Base-by-base conservation (phyloP, 2,888 invertebrate genomes). In the Choreutis nemorana region DNA sequence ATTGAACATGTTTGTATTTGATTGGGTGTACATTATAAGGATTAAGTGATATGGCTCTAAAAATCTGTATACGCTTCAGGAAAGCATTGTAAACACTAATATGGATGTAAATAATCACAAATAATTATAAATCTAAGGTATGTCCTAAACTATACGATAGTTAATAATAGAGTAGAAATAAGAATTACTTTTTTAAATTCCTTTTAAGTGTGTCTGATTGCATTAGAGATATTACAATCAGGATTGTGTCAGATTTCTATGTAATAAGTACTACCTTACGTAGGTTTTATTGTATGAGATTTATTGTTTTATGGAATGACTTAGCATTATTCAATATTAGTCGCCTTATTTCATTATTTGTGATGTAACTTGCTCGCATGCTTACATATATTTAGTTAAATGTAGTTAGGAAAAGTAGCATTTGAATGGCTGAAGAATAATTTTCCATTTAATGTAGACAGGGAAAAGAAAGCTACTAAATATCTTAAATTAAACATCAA, bases 321-420 rank as follows among this genome's bases (percentile, higher is more conserved):
- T 23, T 28, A 29, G 15, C 10, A 24, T 28, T 26, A 23, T 18
- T 29, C 30, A 22, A 9, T 33, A 28, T 37, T 46, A 60, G 60
- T 64, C 64, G 68, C 70, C 68, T 70, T 70, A 63, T 56, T 48
- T 49, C 48, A 55, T 51, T 52, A 50, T 51, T 56, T 37, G 46
- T 50, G 46, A 45, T 62, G 52, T 58, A 45, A 41, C 61, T 53
- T 66, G 65, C 62, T 70, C 60, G 59, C 61, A 58, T 62, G 57
- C 52, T 56, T 55, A 48, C 43, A 43, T 48, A 40, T 45, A 45
- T 48, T n/a, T n/a, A n/a, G n/a, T n/a, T n/a, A n/a, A n/a, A n/a
- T n/a, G n/a, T n/a, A n/a, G n/a, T n/a, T n/a, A n/a, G n/a, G n/a
- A n/a, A n/a, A n/a, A n/a, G n/a, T n/a, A n/a, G n/a, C n/a, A n/a